Evolutionary conservation across 2,113 vertebrate genomes (phyloP).

Genomic region (Bagarius yarrelli): DNA sequence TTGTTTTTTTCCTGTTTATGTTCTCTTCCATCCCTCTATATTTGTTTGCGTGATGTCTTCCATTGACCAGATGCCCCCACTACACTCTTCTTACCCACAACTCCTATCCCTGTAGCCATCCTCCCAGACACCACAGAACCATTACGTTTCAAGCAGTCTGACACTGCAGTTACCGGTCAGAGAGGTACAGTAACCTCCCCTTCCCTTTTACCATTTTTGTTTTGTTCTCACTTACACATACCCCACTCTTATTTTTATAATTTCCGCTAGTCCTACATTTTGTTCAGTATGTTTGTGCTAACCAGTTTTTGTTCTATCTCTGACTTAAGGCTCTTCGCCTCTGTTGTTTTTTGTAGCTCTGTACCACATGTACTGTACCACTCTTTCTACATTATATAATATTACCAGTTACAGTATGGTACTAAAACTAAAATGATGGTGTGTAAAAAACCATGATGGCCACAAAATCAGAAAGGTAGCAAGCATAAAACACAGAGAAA

Average conservation of each 20-base stretch:
- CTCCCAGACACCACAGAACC: constrained; percentile 88
- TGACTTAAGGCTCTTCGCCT: not conserved
- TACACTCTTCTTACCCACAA: constrained; percentile 93
- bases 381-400: not conserved
- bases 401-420: not conserved
- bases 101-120: constrained; percentile 89
- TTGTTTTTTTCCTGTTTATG: constrained; percentile 18
- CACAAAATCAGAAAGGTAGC: not conserved
- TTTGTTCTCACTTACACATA: not conserved
- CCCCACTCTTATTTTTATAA: not conserved
- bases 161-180: constrained; percentile 82
- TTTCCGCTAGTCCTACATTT: not conserved
- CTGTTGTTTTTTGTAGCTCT: not conserved
- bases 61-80: constrained; percentile 92
- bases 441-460: not conserved
- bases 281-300: not conserved
- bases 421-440: not conserved
- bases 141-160: constrained; percentile 86
- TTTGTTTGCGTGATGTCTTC: constrained; percentile 67
- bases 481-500: not conserved
- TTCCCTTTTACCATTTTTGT: constrained; percentile 22
- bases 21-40: constrained; percentile 46
- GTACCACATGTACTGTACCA: not conserved
- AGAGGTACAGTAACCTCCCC: constrained; percentile 84
- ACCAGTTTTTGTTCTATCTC: not conserved